Base-by-base conservation (phyloP, 2,888 invertebrate genomes). In the Pinctada fucata region DNA sequence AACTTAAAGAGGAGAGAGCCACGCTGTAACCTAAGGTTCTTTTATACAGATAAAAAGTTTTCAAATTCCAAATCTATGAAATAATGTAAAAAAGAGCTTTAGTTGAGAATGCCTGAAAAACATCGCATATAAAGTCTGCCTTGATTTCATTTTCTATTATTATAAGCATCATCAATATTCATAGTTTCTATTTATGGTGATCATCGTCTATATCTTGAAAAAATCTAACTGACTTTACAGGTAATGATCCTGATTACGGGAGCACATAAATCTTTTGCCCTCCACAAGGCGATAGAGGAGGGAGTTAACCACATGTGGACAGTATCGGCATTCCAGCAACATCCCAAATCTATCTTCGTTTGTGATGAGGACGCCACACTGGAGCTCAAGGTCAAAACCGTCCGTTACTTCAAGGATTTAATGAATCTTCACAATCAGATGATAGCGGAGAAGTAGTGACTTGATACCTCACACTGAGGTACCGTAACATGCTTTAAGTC, bases 251-350 rank as follows among this genome's bases (percentile, higher is more conserved):
- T 99, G 77, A 98, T 99, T 82, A 99, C 98, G 49, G 99, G 99
- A 58, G 96, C 96, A 71, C 97, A 98, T 93, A 99, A 99, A 93
- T 95, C 99, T 10, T 96, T 98, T 91, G 99, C 99, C 76, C 94
- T 99, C 82, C 97, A 98, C 91, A 98, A 98, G 93, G 99, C 99
- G 8, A 97, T 99, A 89, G 99, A 99, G 93, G 97, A 99, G 93
- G 99, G 99, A 77, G 96, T 99, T 10, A 99, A 97, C 94, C 99
- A 99, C 93, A 99, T 99, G 99, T 99, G 99, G 98, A 99, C 99
- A 0, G 99, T 99, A 66, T 98, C 98, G 68, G 31, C 31, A 31
- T 98, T 99, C 94, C 99, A 92, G 84, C 97, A 97, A 93, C 99
- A 99, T 93, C 95, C 96, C 71, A 95, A 95, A 90, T 96, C 98